Conservation (phyloP, 2,113 vertebrate genomes). For the Phoenicopterus ruber region DNA sequence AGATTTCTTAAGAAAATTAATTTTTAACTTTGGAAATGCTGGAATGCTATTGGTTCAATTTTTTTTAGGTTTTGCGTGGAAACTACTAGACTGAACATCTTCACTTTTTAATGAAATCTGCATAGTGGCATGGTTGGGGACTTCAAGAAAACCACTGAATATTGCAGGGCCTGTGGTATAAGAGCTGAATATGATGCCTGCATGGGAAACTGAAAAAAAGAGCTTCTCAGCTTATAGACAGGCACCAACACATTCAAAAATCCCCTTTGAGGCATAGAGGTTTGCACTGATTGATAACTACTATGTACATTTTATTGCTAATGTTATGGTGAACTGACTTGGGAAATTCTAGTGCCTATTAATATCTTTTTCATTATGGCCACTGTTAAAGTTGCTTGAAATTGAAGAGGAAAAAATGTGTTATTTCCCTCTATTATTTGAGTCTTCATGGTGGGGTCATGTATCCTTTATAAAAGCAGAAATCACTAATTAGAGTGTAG, state of each 20-base stretch:
- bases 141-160: neutral
- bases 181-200: neutral
- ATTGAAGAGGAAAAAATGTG: neutral
- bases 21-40: neutral
- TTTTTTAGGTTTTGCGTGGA: neutral
- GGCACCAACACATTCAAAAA: neutral
- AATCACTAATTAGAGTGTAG: neutral
- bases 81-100: neutral
- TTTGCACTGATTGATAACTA: neutral
- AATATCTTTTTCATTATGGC: neutral
- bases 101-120: neutral
- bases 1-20: neutral
- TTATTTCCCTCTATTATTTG: neutral
- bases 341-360: neutral
- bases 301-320: neutral
- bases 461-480: neutral
- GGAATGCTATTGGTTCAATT: neutral
- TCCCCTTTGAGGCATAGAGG: neutral
- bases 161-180: neutral
- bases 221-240: neutral
- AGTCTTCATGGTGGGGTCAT: neutral
- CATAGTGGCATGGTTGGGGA: neutral
- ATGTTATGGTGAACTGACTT: neutral
- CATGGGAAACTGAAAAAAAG: neutral
- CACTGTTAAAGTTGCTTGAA: neutral